Evolutionary conservation across 2,797 vertebrate genomes (phyloP), one percentile per base, ranked within the genome.

Genomic region (Microctenopoma steveboyesi): DNA sequence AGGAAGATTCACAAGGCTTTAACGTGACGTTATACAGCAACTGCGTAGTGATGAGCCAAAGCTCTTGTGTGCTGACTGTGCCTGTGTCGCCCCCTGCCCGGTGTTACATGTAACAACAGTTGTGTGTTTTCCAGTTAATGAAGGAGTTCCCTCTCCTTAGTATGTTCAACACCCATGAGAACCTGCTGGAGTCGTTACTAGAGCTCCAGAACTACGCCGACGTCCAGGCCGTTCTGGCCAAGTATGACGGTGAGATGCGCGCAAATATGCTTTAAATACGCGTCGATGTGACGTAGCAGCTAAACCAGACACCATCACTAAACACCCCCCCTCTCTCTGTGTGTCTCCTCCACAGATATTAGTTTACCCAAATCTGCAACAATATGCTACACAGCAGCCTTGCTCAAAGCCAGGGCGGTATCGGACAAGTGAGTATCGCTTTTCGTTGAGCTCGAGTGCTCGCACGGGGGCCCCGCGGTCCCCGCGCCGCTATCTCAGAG

Each of bases 351-450:
- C 60, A 89, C 95, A 99, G 98, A 99, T 95, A 99, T 99, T 92
- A 99, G 97, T 86, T 96, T 99, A 95, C 98, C 98, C 83, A 99
- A 99, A 95, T 99, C 98, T 62, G 98, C 98, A 88, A 98, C 98
- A 66, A 99, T 99, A 96, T 99, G 98, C 92, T 99, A 99, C 93
- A 99, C 98, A 91, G 97, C 98, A 75, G 98, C 98, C 18, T 92
- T 99, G 90, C 96, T 99, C 81, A 99, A 99, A 95, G 98, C 98
- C 82, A 95, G 98, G 93, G 97, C 97, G 73, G 98, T 99, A 56
- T 99, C 97, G 18, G 98, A 99, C 94, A 99, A 99, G 98, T 99
- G 95, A 97, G 97, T 97, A 82, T 76, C 72, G 1, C 22, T 30
- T 84, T 78, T 6, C 81, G 2, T 46, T 22, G 0, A 6, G 2